Evolutionary conservation across 2,888 invertebrate species (phyloP).

Genomic region (Mythimna lalbum): DNA sequence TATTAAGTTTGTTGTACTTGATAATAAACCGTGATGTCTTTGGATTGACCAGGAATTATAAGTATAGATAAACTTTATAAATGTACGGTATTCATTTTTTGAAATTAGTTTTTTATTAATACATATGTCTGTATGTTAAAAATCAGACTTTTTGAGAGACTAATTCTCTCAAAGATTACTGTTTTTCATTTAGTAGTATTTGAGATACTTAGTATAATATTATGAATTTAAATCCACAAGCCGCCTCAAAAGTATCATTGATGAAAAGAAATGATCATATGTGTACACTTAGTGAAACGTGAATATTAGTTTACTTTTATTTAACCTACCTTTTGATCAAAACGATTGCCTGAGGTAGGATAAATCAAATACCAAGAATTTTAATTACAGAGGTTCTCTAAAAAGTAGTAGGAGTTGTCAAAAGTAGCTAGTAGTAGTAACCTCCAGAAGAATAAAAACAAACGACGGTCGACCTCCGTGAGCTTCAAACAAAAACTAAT

Average conservation of each 20-base stretch:
- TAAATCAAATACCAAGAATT: neutral
- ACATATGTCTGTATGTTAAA: too few species aligned
- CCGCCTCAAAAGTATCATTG: constrained; percentile 60
- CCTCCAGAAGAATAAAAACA: constrained; percentile 32
- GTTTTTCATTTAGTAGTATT: neutral
- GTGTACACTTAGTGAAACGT: too few species aligned
- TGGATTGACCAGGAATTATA: too few species aligned
- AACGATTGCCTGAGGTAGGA: neutral
- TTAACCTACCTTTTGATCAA: neutral
- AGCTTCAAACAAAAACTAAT: constrained; percentile 44
- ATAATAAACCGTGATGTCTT: too few species aligned
- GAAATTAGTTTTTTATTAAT: too few species aligned
- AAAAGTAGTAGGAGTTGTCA: constrained; percentile 1
- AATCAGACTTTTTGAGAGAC: too few species aligned
- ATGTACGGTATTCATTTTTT: too few species aligned
- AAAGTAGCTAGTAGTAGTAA: neutral
- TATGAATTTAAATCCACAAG: constrained; percentile 68
- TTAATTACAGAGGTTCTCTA: constrained; percentile 11
- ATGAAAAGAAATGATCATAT: constrained; percentile 36
- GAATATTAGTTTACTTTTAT: neutral
- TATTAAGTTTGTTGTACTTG: neutral
- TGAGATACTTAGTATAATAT: constrained; percentile 34
- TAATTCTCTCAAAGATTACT: neutral
- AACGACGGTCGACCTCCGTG: constrained; percentile 6
- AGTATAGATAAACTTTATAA: too few species aligned